Evolutionary conservation across 2,888 invertebrate species (phyloP).

Genomic region (Teleiodes luculella): DNA sequence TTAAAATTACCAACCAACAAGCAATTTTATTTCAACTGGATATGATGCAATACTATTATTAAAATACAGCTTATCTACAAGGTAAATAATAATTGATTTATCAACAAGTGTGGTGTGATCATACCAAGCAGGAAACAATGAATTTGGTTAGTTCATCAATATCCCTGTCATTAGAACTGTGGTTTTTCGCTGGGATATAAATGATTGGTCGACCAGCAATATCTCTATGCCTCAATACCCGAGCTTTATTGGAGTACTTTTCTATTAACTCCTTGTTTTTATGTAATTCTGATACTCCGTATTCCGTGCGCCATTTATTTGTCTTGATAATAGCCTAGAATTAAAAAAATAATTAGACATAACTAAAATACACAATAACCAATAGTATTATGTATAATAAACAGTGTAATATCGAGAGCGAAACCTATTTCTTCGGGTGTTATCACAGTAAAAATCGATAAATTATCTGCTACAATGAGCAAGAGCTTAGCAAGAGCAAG

Average conservation of each 20-base stretch:
- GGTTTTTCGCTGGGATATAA: conserved; percentile 88
- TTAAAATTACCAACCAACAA: too few relatives aligned
- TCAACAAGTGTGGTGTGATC: too few relatives aligned
- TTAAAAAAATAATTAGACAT: background rate
- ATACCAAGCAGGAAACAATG: conserved; percentile 86
- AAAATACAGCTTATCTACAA: background rate
- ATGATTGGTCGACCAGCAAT: conserved; percentile 86
- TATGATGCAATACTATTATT: too few relatives aligned
- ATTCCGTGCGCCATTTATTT: conserved; percentile 87
- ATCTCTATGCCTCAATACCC: conserved; percentile 85
- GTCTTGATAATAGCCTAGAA: conserved; percentile 86
- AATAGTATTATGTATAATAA: too few relatives aligned
- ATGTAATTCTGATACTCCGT: conserved; percentile 81
- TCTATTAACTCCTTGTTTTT: conserved; percentile 75
- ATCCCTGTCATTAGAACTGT: conserved; percentile 83
- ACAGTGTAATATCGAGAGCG: background rate
- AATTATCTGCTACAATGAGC: too few relatives aligned
- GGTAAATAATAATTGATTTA: background rate
- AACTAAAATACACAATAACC: background rate
- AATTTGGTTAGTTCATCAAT: conserved; percentile 88
- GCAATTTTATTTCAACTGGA: too few relatives aligned
- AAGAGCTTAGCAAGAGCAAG: too few relatives aligned
- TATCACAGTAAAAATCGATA: conserved; percentile 4
- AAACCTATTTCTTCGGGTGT: background rate
- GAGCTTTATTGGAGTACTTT: conserved; percentile 81